phyloP scores from a whole-genome alignment of 2,113 vertebrate species.

The Corydoras sp. region DNA sequence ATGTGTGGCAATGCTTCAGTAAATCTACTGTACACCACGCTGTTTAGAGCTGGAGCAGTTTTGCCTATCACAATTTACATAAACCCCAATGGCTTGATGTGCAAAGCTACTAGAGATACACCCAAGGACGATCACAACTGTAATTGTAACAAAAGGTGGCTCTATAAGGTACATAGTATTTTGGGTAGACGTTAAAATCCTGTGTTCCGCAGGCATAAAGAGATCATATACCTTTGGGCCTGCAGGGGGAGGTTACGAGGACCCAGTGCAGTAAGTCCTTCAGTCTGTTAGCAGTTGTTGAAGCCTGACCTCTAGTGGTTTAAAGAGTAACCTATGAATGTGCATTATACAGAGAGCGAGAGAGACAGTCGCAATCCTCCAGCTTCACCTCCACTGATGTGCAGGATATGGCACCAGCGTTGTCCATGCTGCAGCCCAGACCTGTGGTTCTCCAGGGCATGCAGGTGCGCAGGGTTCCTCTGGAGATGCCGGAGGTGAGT shows the following conservation, averaged over 20 bases:
- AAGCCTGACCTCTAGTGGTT: background rate
- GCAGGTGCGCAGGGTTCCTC: conserved; percentile 82
- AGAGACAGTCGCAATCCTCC: conserved; percentile 84
- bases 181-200: no score
- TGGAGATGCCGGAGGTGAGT: conserved; percentile 78
- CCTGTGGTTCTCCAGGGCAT: conserved; percentile 83
- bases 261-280: conserved; percentile 74
- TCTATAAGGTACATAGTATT: no score
- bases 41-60: no score
- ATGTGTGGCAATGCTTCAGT: no score
- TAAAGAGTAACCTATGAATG: background rate
- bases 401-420: conserved; percentile 70
- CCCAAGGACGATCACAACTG: no score
- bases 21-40: no score
- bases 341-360: conserved; percentile 62
- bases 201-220: conserved; percentile 68
- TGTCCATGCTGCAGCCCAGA: conserved; percentile 76
- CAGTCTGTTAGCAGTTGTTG: background rate
- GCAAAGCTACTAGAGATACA: no score
- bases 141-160: no score
- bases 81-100: no score
- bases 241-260: conserved; percentile 81
- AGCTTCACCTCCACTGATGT: conserved; percentile 85
- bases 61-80: no score
- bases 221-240: conserved; percentile 85